Base-by-base conservation (phyloP, 2,113 vertebrate genomes). In the Gymnorhina tibicen region DNA sequence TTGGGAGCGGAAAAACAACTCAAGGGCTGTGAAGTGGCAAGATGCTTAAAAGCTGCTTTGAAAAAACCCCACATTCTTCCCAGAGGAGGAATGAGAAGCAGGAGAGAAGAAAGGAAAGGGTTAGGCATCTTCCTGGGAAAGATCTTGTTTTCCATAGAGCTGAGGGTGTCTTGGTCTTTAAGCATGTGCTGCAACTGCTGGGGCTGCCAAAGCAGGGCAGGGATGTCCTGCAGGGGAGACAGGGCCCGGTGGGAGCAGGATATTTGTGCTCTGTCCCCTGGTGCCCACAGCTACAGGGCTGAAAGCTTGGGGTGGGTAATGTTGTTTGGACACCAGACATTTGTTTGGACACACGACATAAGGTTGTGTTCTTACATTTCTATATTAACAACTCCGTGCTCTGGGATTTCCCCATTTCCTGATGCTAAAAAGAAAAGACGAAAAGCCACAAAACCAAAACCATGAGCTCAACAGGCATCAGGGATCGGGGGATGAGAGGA, bases 301-400 rank as follows among this genome's bases (percentile, higher is more conserved):
- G 67, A 75, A 78, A 79, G 62, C 32, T 30, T 23, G 13, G 41
- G 41, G 13, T 35, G 39, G 6, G 41, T 19, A 20, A 41, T 14
- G 18, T 17, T 27, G 13, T 20, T 5, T 22, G 44, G 53, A 32
- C 7, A 4, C 3, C 21, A 68, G 17, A 24, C 10, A 17, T 9
- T 53, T 22, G 13, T 15, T 10, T 19, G 44, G 41, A 28, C 4
- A 4, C 3, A 13, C 42, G 7, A 47, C 17, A 21, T 6, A 19
- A 41, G 4, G 22, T 4, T n/a, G 32, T 46, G 26, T 30, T 88
- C 59, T 58, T 10, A 37, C 1, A 23, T 63, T 91, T 73, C 55
- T 81, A 1, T 33, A 9, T 41, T n/a, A 52, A 53, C 7, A 58
- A 50, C n/a, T 13, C 9, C 0, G 0, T 44, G 46, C 55, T 75